Evolutionary conservation across 2,888 invertebrate species (phyloP).

Genomic region (Argynnis bischoffii): DNA sequence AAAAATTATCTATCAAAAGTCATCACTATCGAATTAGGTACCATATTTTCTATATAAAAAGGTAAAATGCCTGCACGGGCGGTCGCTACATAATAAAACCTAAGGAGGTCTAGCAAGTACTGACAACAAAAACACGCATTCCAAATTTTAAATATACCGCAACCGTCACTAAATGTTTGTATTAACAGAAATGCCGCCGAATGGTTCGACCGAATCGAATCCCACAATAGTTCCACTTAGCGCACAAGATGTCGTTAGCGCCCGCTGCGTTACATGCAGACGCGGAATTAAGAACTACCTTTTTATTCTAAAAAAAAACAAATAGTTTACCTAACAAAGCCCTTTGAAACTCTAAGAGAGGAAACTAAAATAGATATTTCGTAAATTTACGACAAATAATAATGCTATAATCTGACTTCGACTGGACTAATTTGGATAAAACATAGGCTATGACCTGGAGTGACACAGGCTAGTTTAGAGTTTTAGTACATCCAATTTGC

Average conservation of each 20-base stretch:
- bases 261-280: conserved; percentile 67
- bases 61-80: not conserved
- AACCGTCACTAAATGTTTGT: conserved; percentile 69
- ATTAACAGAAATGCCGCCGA: conserved; percentile 69
- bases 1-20: too few relatives aligned
- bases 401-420: too few relatives aligned
- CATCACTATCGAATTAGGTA: too few relatives aligned
- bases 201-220: conserved; percentile 69
- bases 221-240: conserved; percentile 76
- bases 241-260: conserved; percentile 77
- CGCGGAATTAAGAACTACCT: conserved; percentile 53
- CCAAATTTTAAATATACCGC: conserved; percentile 68
- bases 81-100: conserved; percentile 25
- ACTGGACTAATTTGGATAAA: too few relatives aligned
- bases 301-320: conserved; percentile 7
- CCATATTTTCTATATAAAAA: not conserved
- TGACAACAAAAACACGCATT: conserved; percentile 54
- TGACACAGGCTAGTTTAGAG: too few relatives aligned
- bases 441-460: too few relatives aligned
- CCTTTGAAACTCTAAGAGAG: conserved; percentile 3
- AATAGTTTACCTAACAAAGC: conserved; percentile 3
- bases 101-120: conserved; percentile 36
- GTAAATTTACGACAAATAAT: not conserved
- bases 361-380: not conserved
- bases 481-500: too few relatives aligned